phyloP scores from a whole-genome alignment of 2,888 invertebrate species.

The Melolontha melolontha region DNA sequence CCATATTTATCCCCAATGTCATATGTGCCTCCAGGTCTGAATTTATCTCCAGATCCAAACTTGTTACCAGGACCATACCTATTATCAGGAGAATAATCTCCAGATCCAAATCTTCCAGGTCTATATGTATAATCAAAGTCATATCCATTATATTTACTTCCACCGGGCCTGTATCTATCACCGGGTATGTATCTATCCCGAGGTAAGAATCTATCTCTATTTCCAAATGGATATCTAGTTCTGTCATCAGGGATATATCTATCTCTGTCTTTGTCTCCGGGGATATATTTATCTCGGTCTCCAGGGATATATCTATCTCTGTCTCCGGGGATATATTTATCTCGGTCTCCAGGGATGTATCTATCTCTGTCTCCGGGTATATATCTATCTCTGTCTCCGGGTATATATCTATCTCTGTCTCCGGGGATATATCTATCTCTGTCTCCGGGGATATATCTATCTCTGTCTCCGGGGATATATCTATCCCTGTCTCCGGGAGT shows the following conservation, averaged over 20 bases:
- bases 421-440: slow-evolving; percentile 21
- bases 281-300: slow-evolving; percentile 67
- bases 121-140: slow-evolving; percentile 23
- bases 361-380: slow-evolving; percentile 48
- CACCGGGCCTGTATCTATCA: slow-evolving; percentile 43
- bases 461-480: slow-evolving; percentile 50
- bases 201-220: slow-evolving; percentile 44
- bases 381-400: slow-evolving; percentile 58
- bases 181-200: slow-evolving; percentile 47
- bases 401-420: slow-evolving; percentile 67
- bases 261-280: slow-evolving; percentile 54
- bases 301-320: slow-evolving; percentile 21
- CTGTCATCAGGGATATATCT: slow-evolving; percentile 41
- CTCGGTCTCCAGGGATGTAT: slow-evolving; percentile 50
- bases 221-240: slow-evolving; percentile 35
- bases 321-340: slow-evolving; percentile 57
- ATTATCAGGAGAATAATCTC: slow-evolving; percentile 42
- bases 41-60: slow-evolving; percentile 48
- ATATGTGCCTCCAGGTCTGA: slow-evolving; percentile 59
- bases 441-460: slow-evolving; percentile 57
- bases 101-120: slow-evolving; percentile 21
- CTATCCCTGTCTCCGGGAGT: slow-evolving; percentile 37
- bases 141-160: slow-evolving; percentile 27
- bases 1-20: slow-evolving; percentile 61
- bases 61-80: slow-evolving; percentile 43